Conservation (phyloP, 1,140 invertebrate species). For the Scaptodrosophila lebanonensis region DNA sequence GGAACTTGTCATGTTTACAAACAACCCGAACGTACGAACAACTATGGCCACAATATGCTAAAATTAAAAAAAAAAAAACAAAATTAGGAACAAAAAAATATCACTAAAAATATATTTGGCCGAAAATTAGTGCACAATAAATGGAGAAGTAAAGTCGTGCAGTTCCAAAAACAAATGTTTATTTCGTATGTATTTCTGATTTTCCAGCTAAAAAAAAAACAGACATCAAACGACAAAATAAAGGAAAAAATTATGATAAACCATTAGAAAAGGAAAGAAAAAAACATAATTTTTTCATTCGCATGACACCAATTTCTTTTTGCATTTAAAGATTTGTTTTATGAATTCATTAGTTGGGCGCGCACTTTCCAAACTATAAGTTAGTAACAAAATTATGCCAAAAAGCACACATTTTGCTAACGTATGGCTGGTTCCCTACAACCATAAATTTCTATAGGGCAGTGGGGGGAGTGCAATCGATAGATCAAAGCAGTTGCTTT, state of each 20-base stretch:
- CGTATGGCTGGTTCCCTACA: conserved; percentile 50
- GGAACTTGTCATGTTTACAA: conserved; percentile 72
- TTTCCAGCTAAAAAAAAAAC: conserved; percentile 45
- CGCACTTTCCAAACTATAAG: conserved; percentile 8
- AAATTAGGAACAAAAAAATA: conserved; percentile 35
- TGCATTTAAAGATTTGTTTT: conserved; percentile 56
- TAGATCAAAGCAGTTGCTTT: conserved; percentile 61
- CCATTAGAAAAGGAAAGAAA: conserved; percentile 20
- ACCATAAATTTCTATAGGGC: conserved; percentile 1
- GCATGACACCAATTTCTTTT: too few species aligned
- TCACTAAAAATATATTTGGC: conserved; percentile 41
- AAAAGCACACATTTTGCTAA: too few species aligned
- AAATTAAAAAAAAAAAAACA: conserved; percentile 44
- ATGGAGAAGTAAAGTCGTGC: conserved; percentile 40
- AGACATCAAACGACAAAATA: conserved; percentile 60
- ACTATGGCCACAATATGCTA: conserved; percentile 37
- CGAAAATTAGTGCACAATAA: conserved; percentile 52
- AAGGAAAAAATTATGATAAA: conserved; percentile 22
- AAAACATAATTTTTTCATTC: conserved; percentile 55
- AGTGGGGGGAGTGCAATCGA: conserved; percentile 25
- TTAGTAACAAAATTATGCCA: conserved; percentile 26
- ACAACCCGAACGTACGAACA: conserved; percentile 37
- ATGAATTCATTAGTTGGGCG: conserved; percentile 37
- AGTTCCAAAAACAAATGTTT: conserved; percentile 47
- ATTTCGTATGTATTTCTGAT: conserved; percentile 44